A percentile compares a stretch with the other conserved stretches of the same genome.
phyloP scores from a whole-genome alignment of 2,113 vertebrate species.

The Nerophis ophidion region DNA sequence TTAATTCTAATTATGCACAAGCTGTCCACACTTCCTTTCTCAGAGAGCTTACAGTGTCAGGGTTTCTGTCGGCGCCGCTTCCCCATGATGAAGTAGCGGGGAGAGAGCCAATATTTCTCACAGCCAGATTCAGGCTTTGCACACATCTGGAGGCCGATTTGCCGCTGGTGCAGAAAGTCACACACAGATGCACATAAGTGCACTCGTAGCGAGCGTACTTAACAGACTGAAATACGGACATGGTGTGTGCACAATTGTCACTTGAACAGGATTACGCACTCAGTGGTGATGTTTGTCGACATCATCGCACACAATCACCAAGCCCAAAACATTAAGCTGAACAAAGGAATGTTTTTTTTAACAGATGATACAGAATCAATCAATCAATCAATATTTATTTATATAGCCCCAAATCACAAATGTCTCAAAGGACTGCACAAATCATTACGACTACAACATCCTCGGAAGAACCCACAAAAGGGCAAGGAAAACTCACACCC shows the following conservation, averaged over 20 bases:
- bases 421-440: no score
- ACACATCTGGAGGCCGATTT: slow-evolving; percentile 63
- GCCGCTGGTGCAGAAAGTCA: slow-evolving; percentile 28
- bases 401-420: no score
- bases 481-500: no score
- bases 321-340: no score
- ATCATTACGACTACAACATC: no score
- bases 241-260: slow-evolving; percentile 1
- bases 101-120: slow-evolving; percentile 58
- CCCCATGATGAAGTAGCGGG: slow-evolving; percentile 52
- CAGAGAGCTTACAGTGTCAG: slow-evolving; percentile 56
- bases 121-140: slow-evolving; percentile 56
- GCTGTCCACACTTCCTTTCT: slow-evolving; percentile 58
- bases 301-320: background rate
- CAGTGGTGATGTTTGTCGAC: background rate
- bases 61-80: slow-evolving; percentile 59
- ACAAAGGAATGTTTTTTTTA: no score
- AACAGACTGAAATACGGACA: slow-evolving; percentile 3
- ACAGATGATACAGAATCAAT: no score
- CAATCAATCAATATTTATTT: no score
- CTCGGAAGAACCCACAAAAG: no score
- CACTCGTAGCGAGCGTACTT: slow-evolving; percentile 10
- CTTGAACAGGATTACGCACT: slow-evolving; percentile 6
- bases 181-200: slow-evolving; percentile 21
- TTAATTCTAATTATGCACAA: slow-evolving; percentile 72